phyloP scores from a whole-genome alignment of 2,113 vertebrate species.

The Sakesphorus luctuosus region DNA sequence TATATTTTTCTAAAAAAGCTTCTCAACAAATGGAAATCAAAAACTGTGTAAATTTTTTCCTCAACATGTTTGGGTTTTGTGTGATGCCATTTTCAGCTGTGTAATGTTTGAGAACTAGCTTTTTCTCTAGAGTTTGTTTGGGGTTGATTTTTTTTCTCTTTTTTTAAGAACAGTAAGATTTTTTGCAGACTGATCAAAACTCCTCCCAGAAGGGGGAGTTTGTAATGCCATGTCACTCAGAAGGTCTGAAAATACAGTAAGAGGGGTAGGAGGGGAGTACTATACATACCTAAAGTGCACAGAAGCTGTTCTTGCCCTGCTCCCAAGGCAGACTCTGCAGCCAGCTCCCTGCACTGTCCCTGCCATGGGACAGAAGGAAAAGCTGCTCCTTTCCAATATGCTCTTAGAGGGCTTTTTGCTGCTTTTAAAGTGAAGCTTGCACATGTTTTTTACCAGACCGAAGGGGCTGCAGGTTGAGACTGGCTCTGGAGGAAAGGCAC shows the following conservation, averaged over 20 bases:
- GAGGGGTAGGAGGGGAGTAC: not conserved
- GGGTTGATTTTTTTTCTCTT: not conserved
- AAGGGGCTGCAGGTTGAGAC: slow-evolving; percentile 60
- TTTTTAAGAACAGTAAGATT: not conserved
- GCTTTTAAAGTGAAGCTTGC: slow-evolving; percentile 24
- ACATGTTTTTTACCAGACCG: not conserved
- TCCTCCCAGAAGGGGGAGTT: not conserved
- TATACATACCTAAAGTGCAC: not conserved
- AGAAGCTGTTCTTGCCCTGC: not conserved
- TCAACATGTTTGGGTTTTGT: not conserved
- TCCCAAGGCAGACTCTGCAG: not conserved
- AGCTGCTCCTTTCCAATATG: not conserved
- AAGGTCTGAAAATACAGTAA: not conserved
- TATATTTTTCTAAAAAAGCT: not conserved
- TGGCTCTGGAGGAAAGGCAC: slow-evolving; percentile 41
- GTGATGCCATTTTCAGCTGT: not conserved
- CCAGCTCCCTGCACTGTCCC: not conserved
- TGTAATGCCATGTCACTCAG: not conserved
- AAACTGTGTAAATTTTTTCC: not conserved
- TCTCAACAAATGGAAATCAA: not conserved
- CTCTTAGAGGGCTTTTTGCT: not conserved
- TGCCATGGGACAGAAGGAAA: not conserved
- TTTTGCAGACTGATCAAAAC: not conserved
- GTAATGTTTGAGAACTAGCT: not conserved
- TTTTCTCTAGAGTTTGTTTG: not conserved